These are phyloP conservation scores for Dasypogon diadema DNA, from an alignment of 2,888 invertebrate species.

Conservation along the genomic window DNA sequence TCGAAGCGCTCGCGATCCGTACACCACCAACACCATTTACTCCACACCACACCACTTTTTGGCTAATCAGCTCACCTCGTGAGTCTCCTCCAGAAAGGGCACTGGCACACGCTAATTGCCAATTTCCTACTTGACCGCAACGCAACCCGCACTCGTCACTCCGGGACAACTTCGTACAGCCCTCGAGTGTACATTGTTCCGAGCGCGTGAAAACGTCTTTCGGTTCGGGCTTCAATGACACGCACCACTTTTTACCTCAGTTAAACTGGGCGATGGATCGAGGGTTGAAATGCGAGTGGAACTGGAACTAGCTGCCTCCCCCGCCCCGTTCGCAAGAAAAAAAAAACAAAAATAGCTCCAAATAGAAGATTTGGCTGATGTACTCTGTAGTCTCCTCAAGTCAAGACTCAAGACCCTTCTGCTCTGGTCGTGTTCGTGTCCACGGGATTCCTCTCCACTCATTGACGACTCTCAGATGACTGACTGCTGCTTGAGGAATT, in stretches of 20 bases:
- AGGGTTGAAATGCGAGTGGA: conserved; percentile 24
- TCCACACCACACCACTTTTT: not conserved
- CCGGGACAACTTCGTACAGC: not conserved
- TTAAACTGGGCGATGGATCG: not conserved
- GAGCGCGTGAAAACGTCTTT: not conserved
- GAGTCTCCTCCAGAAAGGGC: conserved; percentile 5
- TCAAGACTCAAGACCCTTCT: not conserved
- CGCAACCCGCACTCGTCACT: not conserved
- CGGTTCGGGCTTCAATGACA: conserved; percentile 23
- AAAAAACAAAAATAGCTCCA: too few species aligned
- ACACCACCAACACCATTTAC: not conserved
- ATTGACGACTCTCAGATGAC: conserved; percentile 53
- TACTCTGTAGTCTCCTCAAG: too few species aligned
- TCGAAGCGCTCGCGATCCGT: not conserved
- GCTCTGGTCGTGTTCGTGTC: not conserved
- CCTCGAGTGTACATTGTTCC: not conserved
- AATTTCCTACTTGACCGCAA: conserved; percentile 28
- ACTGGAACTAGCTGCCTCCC: too few species aligned
- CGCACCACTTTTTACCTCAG: conserved; percentile 17
- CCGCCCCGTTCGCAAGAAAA: too few species aligned
- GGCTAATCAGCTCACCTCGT: not conserved
- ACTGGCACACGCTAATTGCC: conserved; percentile 21
- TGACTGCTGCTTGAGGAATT: conserved; percentile 46
- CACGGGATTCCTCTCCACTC: conserved; percentile 39
- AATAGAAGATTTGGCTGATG: too few species aligned